Conservation (phyloP, 2,888 invertebrate species). For the Alcis repandata region DNA sequence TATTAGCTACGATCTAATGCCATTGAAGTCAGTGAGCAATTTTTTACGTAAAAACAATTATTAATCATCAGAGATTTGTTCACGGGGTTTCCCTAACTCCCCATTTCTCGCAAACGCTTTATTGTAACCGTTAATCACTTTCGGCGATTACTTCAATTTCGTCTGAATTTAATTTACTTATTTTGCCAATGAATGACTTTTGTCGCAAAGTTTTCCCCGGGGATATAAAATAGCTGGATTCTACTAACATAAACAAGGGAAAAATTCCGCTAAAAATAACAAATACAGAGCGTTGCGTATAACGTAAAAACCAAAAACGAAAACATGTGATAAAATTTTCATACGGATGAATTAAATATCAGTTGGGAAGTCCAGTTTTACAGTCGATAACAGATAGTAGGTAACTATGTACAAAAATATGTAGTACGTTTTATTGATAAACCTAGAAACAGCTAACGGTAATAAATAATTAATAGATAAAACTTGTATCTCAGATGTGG, state of each 20-base stretch:
- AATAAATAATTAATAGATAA: background rate
- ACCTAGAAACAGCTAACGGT: background rate
- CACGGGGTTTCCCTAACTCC: too few relatives aligned
- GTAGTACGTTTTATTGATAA: background rate
- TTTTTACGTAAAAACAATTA: too few relatives aligned
- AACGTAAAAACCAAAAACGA: constrained; percentile 8
- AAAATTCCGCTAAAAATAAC: background rate
- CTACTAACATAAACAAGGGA: background rate
- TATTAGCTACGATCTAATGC: too few relatives aligned
- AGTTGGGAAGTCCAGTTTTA: constrained; percentile 21
- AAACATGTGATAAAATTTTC: constrained; percentile 20
- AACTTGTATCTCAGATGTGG: background rate
- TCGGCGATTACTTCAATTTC: background rate
- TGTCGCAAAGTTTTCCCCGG: background rate
- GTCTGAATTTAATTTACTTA: background rate
- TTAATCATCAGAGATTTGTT: too few relatives aligned
- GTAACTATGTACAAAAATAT: background rate
- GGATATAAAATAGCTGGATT: background rate
- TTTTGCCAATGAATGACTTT: background rate
- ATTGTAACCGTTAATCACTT: too few relatives aligned
- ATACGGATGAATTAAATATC: constrained; percentile 23
- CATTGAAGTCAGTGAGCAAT: too few relatives aligned
- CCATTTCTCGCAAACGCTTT: too few relatives aligned
- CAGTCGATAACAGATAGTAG: background rate
- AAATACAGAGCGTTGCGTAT: background rate